A percentile compares a stretch with the other conserved stretches of the same genome.
Evolutionary conservation across 2,888 invertebrate species (phyloP).

Genomic region (Acanthosepion esculentum): DNA sequence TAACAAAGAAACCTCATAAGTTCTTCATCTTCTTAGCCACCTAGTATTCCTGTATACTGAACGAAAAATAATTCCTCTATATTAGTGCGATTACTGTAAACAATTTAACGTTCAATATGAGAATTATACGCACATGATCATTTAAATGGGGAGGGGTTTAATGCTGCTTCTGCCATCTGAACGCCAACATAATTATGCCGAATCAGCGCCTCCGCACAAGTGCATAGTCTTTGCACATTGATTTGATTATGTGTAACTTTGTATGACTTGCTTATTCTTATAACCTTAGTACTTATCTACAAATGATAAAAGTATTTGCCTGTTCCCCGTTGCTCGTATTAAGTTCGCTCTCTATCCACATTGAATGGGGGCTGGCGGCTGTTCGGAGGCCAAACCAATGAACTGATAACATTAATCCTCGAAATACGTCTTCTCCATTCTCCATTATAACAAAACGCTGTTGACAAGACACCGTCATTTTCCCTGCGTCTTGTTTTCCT

Average conservation of each 20-base stretch:
- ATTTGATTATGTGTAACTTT: not conserved
- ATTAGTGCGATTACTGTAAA: no score
- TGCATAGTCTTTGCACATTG: not conserved
- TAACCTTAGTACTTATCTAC: not conserved
- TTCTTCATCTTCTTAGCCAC: no score
- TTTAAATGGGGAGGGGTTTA: no score
- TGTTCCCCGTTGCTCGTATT: not conserved
- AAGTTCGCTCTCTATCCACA: not conserved
- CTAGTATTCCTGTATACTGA: no score
- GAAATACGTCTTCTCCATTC: not conserved
- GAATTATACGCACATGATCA: no score
- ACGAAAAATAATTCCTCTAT: no score
- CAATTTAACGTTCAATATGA: no score
- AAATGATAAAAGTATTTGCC: not conserved
- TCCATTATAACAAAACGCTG: not conserved
- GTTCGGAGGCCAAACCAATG: not conserved
- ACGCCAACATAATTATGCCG: not conserved
- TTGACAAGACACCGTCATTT: not conserved
- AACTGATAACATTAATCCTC: slow-evolving; percentile 8
- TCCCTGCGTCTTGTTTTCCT: not conserved
- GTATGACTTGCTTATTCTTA: not conserved
- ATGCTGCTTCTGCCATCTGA: not conserved
- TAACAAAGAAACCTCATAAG: no score
- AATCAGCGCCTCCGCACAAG: not conserved
- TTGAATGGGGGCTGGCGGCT: not conserved